Base-by-base conservation (phyloP, 2,797 vertebrate species). In the Lates japonicus region DNA sequence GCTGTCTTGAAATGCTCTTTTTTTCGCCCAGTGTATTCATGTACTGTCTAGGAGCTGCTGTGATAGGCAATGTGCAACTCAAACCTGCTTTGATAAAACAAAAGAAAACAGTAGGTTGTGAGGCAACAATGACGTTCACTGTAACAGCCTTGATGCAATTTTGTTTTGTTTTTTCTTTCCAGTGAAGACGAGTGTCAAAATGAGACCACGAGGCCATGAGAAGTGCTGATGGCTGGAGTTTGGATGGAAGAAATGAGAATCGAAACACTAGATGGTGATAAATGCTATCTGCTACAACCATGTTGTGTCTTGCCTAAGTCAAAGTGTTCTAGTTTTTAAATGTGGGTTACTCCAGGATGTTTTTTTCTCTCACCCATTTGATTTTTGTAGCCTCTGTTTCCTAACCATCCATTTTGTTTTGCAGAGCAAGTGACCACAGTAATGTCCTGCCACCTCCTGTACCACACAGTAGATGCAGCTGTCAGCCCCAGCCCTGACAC, bases 281-380 rank as follows among this genome's bases (percentile, higher is more conserved):
- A 78, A 83, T 80, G 49, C 49, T 76, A 87, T 90, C 79, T 74
- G 59, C 57, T 82, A n/a, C 65, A 69, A 57, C 52, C 4, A 0
- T 92, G 85, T 92, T 93, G 86, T 91, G 90, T 87, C 87, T 86
- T 4, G 44, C 63, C 55, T 25, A 60, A 82, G 57, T 82, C 75
- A 78, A 22, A 54, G 51, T 73, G 74, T 84, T 78, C 70, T 31
- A 10, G 48, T 62, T 66, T 55, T 12, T 66, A 41, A 37, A 37
- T 25, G 17, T 5, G 20, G 52, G 70, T 49, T 13, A 42, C 22
- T 70, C 0, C 0, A 17, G 55, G 60, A 2, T 60, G n/a, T 0
- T 44, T 52, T 44, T 39, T 19, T 33, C 20, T 66, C 41, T 64
- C 29, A 4, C 42, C 22, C 0, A 3, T 25, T 10, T 7, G 9